Percentiles rank a stretch among this genome's conserved stretches.
phyloP scores from a whole-genome alignment of 2,888 invertebrate genomes.

The Euproctis similis region DNA sequence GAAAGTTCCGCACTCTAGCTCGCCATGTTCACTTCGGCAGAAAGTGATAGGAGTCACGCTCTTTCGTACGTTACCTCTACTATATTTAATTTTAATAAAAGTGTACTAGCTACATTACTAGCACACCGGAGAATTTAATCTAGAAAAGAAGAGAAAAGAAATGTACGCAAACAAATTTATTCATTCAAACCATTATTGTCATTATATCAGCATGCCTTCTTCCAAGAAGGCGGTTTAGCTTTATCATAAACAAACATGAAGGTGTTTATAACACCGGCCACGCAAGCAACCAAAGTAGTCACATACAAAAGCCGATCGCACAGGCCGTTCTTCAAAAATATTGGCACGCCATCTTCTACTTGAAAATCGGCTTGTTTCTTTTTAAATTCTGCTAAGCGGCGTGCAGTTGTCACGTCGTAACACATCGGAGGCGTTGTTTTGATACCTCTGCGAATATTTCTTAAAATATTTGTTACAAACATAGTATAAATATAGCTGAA shows the following conservation, averaged over 20 bases:
- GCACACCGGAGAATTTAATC: too few species aligned
- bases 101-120: too few species aligned
- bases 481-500: not conserved
- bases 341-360: conserved; percentile 31
- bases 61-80: too few species aligned
- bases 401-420: conserved; percentile 1
- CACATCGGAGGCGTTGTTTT: conserved; percentile 10
- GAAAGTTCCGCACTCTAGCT: too few species aligned
- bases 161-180: too few species aligned
- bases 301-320: conserved; percentile 29
- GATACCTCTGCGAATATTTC: conserved; percentile 12
- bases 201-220: conserved; percentile 4
- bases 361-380: conserved; percentile 35
- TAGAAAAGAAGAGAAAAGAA: too few species aligned
- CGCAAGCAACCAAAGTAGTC: conserved; percentile 18
- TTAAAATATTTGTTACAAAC: conserved; percentile 1
- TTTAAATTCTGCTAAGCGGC: conserved; percentile 18
- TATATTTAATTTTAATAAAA: too few species aligned
- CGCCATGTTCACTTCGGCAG: too few species aligned
- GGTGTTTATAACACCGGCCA: conserved; percentile 14
- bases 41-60: too few species aligned
- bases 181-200: too few species aligned
- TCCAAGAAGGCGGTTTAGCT: conserved; percentile 38
- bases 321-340: conserved; percentile 31
- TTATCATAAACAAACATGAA: conserved; percentile 25